A percentile compares a stretch with the other conserved stretches of the same genome.
These are phyloP conservation scores for Melieria crassipennis DNA, from an alignment of 2,888 invertebrate genomes.

Conservation along the genomic window DNA sequence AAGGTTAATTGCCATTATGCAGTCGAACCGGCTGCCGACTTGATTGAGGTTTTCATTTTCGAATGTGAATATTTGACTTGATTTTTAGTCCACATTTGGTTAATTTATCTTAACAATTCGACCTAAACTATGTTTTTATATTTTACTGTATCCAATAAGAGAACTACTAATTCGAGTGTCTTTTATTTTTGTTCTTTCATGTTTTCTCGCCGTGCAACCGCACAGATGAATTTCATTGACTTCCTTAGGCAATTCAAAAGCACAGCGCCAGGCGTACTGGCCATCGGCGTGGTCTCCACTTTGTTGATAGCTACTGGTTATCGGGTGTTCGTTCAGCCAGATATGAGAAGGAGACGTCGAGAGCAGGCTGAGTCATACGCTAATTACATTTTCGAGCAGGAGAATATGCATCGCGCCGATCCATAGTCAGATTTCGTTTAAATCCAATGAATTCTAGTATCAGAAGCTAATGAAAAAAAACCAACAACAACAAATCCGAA, in stretches of 20 bases:
- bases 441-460: too few relatives aligned
- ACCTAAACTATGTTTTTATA: not conserved
- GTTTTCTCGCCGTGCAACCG: conserved; percentile 31
- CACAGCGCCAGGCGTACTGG: conserved; percentile 56
- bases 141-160: not conserved
- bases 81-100: too few relatives aligned
- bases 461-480: not conserved
- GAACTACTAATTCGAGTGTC: not conserved
- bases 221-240: conserved; percentile 61
- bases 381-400: conserved; percentile 60
- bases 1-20: too few relatives aligned
- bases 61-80: too few relatives aligned
- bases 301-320: conserved; percentile 47
- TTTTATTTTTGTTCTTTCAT: conserved; percentile 6
- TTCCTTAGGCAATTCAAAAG: conserved; percentile 48
- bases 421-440: too few relatives aligned
- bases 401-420: conserved; percentile 34
- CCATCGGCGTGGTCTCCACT: conserved; percentile 55
- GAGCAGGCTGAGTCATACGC: conserved; percentile 59
- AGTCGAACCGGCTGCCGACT: too few relatives aligned
- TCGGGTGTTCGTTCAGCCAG: conserved; percentile 55
- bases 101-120: not conserved
- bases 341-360: conserved; percentile 50
- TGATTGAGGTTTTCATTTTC: too few relatives aligned
- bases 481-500: conserved; percentile 2